A percentile compares a stretch with the other conserved stretches of the same genome.
These are phyloP conservation scores for Vanacampus margaritifer DNA, from an alignment of 2,113 vertebrate genomes.

Conservation along the genomic window DNA sequence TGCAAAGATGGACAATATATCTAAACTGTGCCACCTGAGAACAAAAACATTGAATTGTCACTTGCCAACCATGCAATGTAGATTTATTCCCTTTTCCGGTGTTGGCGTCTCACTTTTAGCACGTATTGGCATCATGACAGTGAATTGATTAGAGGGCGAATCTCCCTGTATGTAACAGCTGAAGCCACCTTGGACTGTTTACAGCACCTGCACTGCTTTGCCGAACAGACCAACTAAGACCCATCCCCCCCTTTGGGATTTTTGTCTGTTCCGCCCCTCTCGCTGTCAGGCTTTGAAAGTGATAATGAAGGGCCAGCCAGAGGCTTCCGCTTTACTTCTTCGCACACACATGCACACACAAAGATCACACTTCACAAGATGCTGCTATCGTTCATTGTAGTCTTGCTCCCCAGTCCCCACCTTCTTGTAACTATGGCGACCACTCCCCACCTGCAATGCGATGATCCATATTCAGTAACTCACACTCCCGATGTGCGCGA, in stretches of 20 bases:
- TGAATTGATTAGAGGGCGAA: neutral
- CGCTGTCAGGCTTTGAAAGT: conserved; percentile 15
- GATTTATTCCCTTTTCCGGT: too few relatives aligned
- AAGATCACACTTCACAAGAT: conserved; percentile 22
- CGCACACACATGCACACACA: conserved; percentile 18
- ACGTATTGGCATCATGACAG: neutral
- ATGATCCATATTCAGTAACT: conserved; percentile 23
- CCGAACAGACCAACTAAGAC: conserved; percentile 18
- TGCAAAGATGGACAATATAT: too few relatives aligned
- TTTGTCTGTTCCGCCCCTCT: conserved; percentile 18
- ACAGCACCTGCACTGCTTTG: conserved; percentile 19
- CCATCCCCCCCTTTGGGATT: conserved; percentile 10
- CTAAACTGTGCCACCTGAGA: too few relatives aligned
- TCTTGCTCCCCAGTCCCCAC: conserved; percentile 28
- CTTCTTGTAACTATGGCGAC: conserved; percentile 62
- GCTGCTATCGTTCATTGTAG: conserved; percentile 35
- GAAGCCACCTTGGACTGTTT: conserved; percentile 23
- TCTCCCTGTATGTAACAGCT: conserved; percentile 10
- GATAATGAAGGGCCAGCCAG: conserved; percentile 33
- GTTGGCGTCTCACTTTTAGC: too few relatives aligned
- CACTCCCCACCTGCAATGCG: conserved; percentile 26
- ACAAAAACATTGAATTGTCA: too few relatives aligned
- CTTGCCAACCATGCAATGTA: too few relatives aligned
- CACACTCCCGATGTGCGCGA: conserved; percentile 6
- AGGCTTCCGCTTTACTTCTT: conserved; percentile 47